Evolutionary conservation across 2,113 vertebrate genomes (phyloP).

Genomic region (Corythornis cristatus): DNA sequence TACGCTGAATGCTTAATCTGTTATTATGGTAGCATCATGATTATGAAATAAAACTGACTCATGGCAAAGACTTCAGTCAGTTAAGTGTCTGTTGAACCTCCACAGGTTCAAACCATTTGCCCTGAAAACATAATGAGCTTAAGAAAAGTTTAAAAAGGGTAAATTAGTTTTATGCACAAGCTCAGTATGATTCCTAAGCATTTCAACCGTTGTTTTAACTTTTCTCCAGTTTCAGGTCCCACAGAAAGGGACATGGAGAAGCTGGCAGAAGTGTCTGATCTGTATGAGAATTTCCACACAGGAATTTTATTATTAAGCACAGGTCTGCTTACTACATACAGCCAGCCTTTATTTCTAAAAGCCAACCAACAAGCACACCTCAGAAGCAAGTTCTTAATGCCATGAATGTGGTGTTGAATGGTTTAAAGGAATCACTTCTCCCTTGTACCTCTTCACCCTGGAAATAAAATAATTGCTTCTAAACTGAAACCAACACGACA

Average conservation of each 20-base stretch:
- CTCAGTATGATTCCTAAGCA: neutral
- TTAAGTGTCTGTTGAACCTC: neutral
- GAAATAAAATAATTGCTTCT: neutral
- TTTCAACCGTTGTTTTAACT: neutral
- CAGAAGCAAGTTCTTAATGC: neutral
- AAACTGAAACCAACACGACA: neutral
- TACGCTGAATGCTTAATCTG: neutral
- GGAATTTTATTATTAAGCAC: neutral
- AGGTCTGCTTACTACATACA: neutral
- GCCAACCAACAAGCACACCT: neutral
- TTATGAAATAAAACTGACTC: neutral
- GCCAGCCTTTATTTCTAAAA: neutral
- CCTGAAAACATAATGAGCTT: neutral
- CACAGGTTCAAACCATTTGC: neutral
- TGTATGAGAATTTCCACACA: neutral
- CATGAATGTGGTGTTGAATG: neutral
- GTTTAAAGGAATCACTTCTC: neutral
- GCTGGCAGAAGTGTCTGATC: accelerated
- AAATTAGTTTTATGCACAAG: neutral
- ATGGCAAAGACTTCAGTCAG: neutral
- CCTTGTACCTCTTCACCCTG: neutral
- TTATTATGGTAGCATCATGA: neutral
- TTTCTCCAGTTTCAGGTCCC: neutral
- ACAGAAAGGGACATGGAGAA: neutral
- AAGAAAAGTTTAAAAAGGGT: neutral